These are phyloP conservation scores for Aphrophora alni DNA, from an alignment of 2,888 invertebrate species.

Conservation along the genomic window DNA sequence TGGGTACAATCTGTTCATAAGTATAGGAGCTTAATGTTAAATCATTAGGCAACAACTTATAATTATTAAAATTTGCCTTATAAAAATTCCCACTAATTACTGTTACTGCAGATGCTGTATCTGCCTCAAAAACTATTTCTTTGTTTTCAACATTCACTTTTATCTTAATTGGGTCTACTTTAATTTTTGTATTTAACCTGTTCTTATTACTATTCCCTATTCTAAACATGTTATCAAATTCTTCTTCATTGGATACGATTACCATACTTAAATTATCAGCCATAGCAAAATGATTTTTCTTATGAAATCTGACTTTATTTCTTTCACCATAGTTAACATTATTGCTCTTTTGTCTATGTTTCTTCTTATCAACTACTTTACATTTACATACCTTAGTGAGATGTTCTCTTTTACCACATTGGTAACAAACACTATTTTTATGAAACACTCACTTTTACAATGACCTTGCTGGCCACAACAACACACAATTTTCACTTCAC, in stretches of 20 bases:
- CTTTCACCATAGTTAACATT: neutral
- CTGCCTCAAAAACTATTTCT: slow-evolving; percentile 11
- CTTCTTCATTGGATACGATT: too few relatives aligned
- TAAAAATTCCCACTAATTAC: slow-evolving; percentile 1
- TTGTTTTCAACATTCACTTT: slow-evolving; percentile 7
- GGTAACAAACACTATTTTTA: slow-evolving; percentile 9
- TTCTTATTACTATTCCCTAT: neutral
- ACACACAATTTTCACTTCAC: neutral
- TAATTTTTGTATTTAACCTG: neutral
- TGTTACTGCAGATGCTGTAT: slow-evolving; percentile 15
- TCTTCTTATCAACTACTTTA: neutral
- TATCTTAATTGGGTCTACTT: neutral
- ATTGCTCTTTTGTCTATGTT: neutral
- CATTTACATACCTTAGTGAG: slow-evolving; percentile 6
- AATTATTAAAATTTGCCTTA: neutral
- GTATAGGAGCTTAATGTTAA: slow-evolving; percentile 15
- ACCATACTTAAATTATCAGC: too few relatives aligned
- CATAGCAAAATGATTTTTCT: slow-evolving; percentile 4
- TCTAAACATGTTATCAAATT: too few relatives aligned
- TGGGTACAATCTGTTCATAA: slow-evolving; percentile 11
- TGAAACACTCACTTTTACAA: neutral
- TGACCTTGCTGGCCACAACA: slow-evolving; percentile 24
- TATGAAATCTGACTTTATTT: neutral
- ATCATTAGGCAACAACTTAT: neutral
- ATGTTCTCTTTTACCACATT: slow-evolving; percentile 18